These are phyloP conservation scores for Philonicus albiceps DNA, from an alignment of 2,888 invertebrate species.

Conservation along the genomic window DNA sequence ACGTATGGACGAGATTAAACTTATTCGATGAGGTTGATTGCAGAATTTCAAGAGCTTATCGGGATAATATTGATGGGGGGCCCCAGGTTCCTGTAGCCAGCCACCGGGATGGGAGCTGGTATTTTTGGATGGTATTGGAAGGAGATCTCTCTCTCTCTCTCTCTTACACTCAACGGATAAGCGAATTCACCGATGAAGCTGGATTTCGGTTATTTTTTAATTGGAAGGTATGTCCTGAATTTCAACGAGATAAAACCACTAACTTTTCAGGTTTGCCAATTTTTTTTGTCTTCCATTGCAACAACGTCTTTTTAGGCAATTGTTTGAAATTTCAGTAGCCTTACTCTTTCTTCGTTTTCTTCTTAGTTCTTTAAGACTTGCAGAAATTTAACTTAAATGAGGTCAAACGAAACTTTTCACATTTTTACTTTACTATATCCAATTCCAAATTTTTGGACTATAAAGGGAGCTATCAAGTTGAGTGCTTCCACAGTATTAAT, in stretches of 20 bases:
- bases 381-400: background rate
- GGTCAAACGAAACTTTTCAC: background rate
- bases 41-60: slow-evolving; percentile 29
- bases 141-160: background rate
- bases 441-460: background rate
- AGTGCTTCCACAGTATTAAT: too few species aligned
- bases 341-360: background rate
- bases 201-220: slow-evolving; percentile 1
- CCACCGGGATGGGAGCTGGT: background rate
- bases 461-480: background rate
- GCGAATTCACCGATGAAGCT: background rate
- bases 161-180: background rate
- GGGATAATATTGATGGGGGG: slow-evolving; percentile 28
- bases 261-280: background rate
- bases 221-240: background rate
- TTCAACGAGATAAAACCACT: background rate
- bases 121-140: background rate
- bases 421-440: background rate
- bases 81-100: background rate
- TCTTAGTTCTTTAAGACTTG: background rate
- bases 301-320: background rate
- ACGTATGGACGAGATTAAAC: slow-evolving; percentile 33
- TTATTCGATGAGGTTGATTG: slow-evolving; percentile 34
- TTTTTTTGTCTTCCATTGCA: background rate
- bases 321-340: background rate